Percentiles rank a stretch among this genome's conserved stretches.
Evolutionary conservation across 2,888 invertebrate species (phyloP).

Genomic region (Sussaba pulchella): DNA sequence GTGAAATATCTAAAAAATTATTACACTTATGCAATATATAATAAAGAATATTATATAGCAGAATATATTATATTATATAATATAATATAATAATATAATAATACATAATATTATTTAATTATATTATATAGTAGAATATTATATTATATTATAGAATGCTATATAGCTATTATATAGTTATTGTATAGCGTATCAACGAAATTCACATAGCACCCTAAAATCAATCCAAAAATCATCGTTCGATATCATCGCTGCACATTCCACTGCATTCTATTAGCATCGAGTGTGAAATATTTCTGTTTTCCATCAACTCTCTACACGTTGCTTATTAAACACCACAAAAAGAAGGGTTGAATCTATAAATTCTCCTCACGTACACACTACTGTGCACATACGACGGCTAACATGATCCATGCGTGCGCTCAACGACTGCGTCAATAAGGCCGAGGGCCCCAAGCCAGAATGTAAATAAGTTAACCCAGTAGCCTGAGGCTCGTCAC

Average conservation of each 20-base stretch:
- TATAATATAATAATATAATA: no score
- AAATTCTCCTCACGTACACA: conserved; percentile 11
- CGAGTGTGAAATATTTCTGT: conserved; percentile 21
- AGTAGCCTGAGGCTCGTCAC: conserved; percentile 40
- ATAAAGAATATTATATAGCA: no score
- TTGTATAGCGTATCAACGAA: neutral
- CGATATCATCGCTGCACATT: neutral
- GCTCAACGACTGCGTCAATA: conserved; percentile 22
- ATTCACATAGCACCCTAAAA: neutral
- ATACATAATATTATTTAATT: no score
- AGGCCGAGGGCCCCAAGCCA: conserved; percentile 7
- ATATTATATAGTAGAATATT: no score
- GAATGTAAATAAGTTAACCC: conserved; percentile 47
- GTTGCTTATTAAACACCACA: conserved; percentile 31
- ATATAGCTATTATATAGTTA: no score
- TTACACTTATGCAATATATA: no score
- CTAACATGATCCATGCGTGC: conserved; percentile 32
- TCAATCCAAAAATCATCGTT: no score
- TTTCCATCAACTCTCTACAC: conserved; percentile 21
- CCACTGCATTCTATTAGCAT: conserved; percentile 23
- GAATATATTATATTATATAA: no score
- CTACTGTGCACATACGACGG: neutral
- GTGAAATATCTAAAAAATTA: no score
- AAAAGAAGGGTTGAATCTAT: conserved; percentile 11
- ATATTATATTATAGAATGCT: no score